Conservation (phyloP, 2,797 vertebrate species). For the Hoplostethus mediterraneus region DNA sequence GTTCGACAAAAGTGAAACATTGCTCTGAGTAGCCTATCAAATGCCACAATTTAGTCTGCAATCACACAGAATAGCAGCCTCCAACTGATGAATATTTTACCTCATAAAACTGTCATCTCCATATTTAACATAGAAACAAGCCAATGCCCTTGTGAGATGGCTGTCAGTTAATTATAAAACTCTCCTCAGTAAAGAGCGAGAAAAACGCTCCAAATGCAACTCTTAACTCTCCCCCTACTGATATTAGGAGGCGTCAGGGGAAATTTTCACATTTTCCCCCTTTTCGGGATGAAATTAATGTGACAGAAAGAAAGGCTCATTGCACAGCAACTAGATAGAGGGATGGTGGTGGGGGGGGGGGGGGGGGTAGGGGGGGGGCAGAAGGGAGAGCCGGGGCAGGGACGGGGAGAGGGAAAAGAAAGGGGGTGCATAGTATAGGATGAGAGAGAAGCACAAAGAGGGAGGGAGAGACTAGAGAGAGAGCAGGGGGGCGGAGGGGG, state of each 20-base stretch:
- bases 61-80: constrained; percentile 65
- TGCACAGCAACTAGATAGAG: constrained; percentile 81
- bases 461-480: constrained; percentile 58
- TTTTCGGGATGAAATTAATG: constrained; percentile 86
- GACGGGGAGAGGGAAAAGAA: constrained; percentile 19
- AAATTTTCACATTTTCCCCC: constrained; percentile 80
- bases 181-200: constrained; percentile 83
- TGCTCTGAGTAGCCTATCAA: constrained; percentile 68
- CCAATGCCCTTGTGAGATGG: constrained; percentile 84
- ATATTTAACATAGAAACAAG: constrained; percentile 84
- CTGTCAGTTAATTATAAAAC: constrained; percentile 89
- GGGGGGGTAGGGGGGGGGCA: constrained; percentile 45
- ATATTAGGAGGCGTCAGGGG: constrained; percentile 85
- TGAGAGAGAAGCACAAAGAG: constrained; percentile 67
- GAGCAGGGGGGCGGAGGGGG: constrained; percentile 25
- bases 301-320: constrained; percentile 87
- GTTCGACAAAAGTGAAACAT: constrained; percentile 72
- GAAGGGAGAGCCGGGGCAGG: constrained; percentile 64
- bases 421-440: constrained; percentile 64
- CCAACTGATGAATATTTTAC: constrained; percentile 81
- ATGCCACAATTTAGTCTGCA: constrained; percentile 70
- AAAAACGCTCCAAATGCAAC: constrained; percentile 85
- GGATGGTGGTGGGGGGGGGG: constrained; percentile 45
- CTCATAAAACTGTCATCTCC: constrained; percentile 84
- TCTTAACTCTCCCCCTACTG: constrained; percentile 84